Percentiles rank a stretch among this genome's conserved stretches.
Conservation (phyloP, 1,140 invertebrate species). For the Anoplophora glabripennis region DNA sequence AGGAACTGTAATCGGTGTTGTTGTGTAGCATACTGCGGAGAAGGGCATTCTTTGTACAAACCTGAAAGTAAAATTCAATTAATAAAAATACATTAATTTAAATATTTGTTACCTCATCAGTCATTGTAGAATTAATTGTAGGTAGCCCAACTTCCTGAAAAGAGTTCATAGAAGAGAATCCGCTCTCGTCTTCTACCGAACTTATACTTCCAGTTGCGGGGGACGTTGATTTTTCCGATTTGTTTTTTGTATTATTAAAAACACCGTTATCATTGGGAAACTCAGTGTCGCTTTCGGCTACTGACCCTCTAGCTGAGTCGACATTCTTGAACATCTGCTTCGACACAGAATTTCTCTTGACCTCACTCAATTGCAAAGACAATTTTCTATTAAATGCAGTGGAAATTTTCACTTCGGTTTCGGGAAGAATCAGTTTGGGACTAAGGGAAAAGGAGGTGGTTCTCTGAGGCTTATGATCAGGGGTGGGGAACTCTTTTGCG, state of each 20-base stretch:
- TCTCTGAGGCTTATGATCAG: conserved; percentile 30
- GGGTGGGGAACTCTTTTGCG: conserved; percentile 42
- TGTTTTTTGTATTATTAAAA: conserved; percentile 14
- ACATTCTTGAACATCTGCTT: background rate
- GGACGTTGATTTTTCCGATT: conserved; percentile 48
- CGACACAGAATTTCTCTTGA: background rate
- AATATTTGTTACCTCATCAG: conserved; percentile 29
- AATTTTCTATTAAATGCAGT: conserved; percentile 42
- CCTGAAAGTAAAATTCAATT: conserved; percentile 18
- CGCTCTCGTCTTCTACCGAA: conserved; percentile 72
- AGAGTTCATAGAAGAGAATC: conserved; percentile 77
- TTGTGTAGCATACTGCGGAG: conserved; percentile 40
- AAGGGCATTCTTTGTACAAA: conserved; percentile 33
- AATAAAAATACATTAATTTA: no score
- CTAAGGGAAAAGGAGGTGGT: conserved; percentile 39
- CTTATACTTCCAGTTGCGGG: conserved; percentile 54
- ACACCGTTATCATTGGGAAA: background rate
- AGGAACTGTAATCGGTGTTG: conserved; percentile 14
- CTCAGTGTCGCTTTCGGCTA: conserved; percentile 18
- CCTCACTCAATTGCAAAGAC: conserved; percentile 30
- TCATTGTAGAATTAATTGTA: conserved; percentile 46
- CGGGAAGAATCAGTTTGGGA: conserved; percentile 40
- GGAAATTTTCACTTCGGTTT: conserved; percentile 30
- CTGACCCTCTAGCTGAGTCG: conserved; percentile 7
- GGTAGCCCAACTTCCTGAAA: conserved; percentile 75